These are phyloP conservation scores for Ctenicera cuprea DNA, from an alignment of 2,888 invertebrate species.

Conservation along the genomic window DNA sequence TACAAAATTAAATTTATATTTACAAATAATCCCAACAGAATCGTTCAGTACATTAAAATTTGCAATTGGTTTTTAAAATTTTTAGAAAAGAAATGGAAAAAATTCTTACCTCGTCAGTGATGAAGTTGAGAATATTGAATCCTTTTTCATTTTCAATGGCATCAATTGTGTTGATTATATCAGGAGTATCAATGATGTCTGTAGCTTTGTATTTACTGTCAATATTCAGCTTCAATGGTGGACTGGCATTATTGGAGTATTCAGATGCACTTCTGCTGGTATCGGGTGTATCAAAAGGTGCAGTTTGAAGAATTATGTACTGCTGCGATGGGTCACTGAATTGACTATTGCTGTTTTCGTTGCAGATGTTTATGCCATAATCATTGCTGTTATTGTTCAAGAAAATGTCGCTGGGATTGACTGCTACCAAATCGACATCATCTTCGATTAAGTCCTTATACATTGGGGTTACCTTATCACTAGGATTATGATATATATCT, in stretches of 20 bases:
- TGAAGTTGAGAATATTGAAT: conserved; percentile 68
- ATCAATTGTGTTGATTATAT: conserved; percentile 70
- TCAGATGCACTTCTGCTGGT: conserved; percentile 48
- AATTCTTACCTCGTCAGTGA: conserved; percentile 64
- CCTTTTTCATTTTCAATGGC: conserved; percentile 63
- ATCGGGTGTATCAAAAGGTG: conserved; percentile 53
- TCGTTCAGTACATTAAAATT: too few species aligned
- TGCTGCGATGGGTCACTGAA: conserved; percentile 11
- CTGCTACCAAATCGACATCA: conserved; percentile 47
- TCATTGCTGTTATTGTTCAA: conserved; percentile 30
- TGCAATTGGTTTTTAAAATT: too few species aligned
- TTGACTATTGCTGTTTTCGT: conserved; percentile 12
- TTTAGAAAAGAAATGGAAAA: too few species aligned
- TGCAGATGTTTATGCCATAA: background rate
- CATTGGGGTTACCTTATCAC: conserved; percentile 52
- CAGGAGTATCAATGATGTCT: conserved; percentile 69
- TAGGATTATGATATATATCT: conserved; percentile 51
- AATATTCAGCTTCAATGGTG: conserved; percentile 45
- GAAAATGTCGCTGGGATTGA: conserved; percentile 47
- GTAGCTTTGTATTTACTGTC: conserved; percentile 52
- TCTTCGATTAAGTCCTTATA: conserved; percentile 43
- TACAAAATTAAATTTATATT: conserved; percentile 27
- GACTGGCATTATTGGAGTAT: conserved; percentile 39
- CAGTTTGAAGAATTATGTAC: conserved; percentile 35
- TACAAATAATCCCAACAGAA: too few species aligned